Base-by-base conservation (phyloP, 2,888 invertebrate species). In the Orthosia incerta region DNA sequence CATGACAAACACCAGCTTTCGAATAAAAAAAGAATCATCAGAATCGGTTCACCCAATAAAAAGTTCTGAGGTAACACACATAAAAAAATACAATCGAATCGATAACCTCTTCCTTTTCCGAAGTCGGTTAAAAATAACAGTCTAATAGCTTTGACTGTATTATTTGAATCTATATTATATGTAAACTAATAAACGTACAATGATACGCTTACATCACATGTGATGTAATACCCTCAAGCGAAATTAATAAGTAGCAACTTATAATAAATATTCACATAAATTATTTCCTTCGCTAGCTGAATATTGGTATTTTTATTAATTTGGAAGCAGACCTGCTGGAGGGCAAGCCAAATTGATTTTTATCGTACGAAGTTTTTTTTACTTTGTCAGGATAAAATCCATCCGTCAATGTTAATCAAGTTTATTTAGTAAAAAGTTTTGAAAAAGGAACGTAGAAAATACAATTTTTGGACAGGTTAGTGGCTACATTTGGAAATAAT, bases 291-390 rank as follows among this genome's bases (percentile, higher is more conserved):
- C 31, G 56, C 39, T 26, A 59, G 48, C 53, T 45, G 39, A 45
- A 79, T 53, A 62, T 73, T 63, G 74, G 62, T 72, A 60, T 79
- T 74, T 63, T 76, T 31, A 78, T 68, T 64, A 64, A 80, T 46
- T 51, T 31, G n/a, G 9, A 53, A 13, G 26, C 66, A 55, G 9
- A 53, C 5, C 9, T 48, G 62, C 80, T 59, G 39, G 48, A 53
- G 76, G 81, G 62, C 13, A 13, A 46, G 61, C n/a, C 31, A 46
- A 75, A 80, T 78, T 63, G 39, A 51, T 63, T 80, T 77, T 78
- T 64, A 39, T 13, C 59, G 55, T 55, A 67, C 26, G 20, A 50
- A 59, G 20, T 62, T 9, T 45, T 59, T 71, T 72, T 70, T 53
- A 45, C 53, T 48, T 26, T 67, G 39, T 45, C 53, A 56, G 59